Base-by-base conservation (phyloP, 2,888 invertebrate species). In the Napeogenes sylphis region DNA sequence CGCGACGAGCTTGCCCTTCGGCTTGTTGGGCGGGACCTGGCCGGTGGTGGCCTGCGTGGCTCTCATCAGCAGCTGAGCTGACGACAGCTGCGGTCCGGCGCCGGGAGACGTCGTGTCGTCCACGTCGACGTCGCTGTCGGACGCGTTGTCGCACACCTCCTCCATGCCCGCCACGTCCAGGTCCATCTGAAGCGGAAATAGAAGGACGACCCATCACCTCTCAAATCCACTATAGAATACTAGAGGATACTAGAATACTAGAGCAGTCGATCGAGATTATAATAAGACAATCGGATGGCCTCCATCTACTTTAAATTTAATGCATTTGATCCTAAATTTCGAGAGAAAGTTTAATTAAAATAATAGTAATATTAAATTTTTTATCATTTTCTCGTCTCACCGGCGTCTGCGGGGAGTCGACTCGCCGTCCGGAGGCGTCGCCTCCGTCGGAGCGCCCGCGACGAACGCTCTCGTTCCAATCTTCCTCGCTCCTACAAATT, bases 41-140 rank as follows among this genome's bases (percentile, higher is more conserved):
- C 80, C 81, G 8, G 69, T 60, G 10, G 71, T 65, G 13, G 79
- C 75, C 58, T 80, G 82, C 2, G 85, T 84, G 38, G 82, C 87
- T 64, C 85, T 86, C 83, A 86, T 85, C 1, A 90, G 79, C 0
- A 89, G 79, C 59, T 88, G 88, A 0, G 90, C 89, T 2, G 85
- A 87, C 0, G 89, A 87, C 0, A 87, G 75, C 14, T 80, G 82
- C 0, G 82, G 76, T 3, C 73, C 66, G 1, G 78, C 59, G 0
- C 80, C 32, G 0, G 78, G 69, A 0, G 72, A 66, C 2, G 78
- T 74, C 30, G 78, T 83, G 65, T 88, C 89, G 66, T 89, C 89
- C 0, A 89, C 87, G 65, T 90, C 90, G 0, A 90, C 89, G 71
- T 90, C 90, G 57, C 87, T 89, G 70, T 90, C 90, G 0, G 89